Evolutionary conservation across 1,140 invertebrate genomes (phyloP), one percentile per base, ranked within the genome.

Genomic region (Adelges cooleyi): DNA sequence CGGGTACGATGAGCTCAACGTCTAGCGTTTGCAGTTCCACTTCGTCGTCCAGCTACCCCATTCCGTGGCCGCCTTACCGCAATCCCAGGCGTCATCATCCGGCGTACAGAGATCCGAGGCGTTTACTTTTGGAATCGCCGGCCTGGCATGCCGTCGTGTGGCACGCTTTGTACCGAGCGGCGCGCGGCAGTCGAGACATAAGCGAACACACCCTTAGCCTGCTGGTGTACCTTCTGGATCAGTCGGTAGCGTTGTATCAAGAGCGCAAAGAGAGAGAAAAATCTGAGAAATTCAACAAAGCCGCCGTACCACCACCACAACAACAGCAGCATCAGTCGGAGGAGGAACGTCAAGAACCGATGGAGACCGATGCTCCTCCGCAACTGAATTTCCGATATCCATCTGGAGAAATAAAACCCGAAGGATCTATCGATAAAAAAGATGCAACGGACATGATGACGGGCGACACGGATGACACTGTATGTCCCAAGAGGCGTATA

Each of bases 71-170:
- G 40, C 90, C 90, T 1, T 92, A 87, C 73, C 77, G 87, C 52
- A 77, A 86, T 42, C 89, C 90, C 5, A 73, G 79, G 20, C 76
- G 80, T 5, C 81, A 84, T 2, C 80, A 81, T 23, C 72, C 77
- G 1, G 81, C 82, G 2, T 92, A 89, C 67, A 80, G 80, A 52
- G 86, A 90, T 76, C 85, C 89, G 5, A 76, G 85, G 33, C 76
- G 81, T 46, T 80, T 85, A 17, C 73, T 93, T 5, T 73, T 83
- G 3, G 81, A 84, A 59, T 85, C 86, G 27, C 84, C 85, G 70
- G 84, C 91, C 23, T 88, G 95, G 74, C 92, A 95, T 75, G 85
- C 87, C 18, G 83, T 91, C 67, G 80, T 90, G 40, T 84, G 94
- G 68, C 84, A 86, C 42, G 85, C 94, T 65, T 78, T 95, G 49